These are phyloP conservation scores for Drosophila ironensis DNA, from an alignment of 1,140 invertebrate genomes.

Conservation along the genomic window DNA sequence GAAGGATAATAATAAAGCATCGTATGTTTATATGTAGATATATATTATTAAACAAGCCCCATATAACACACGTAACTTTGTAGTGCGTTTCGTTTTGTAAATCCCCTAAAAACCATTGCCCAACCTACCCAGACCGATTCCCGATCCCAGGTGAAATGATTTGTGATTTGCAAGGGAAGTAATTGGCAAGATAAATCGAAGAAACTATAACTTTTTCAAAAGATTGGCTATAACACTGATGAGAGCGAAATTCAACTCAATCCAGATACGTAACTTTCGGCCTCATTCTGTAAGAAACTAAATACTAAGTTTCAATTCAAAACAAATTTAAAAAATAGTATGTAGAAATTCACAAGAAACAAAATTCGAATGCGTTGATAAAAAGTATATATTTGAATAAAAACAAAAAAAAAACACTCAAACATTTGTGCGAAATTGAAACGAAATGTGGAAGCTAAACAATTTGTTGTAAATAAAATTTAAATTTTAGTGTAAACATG, in stretches of 20 bases:
- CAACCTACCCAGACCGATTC: not conserved
- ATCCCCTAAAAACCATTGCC: constrained; percentile 13
- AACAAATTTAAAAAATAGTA: constrained; percentile 10
- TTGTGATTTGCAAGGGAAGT: constrained; percentile 35
- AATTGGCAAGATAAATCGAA: constrained; percentile 45
- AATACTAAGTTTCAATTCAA: constrained; percentile 53
- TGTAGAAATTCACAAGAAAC: constrained; percentile 54
- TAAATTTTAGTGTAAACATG: constrained; percentile 76
- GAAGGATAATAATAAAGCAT: constrained; percentile 45
- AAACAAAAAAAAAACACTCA: constrained; percentile 36
- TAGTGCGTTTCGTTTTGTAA: constrained; percentile 76
- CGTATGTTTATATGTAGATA: constrained; percentile 78
- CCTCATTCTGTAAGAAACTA: constrained; percentile 81
- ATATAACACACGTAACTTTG: constrained; percentile 65
- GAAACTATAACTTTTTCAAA: constrained; percentile 4
- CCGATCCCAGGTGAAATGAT: constrained; percentile 27
- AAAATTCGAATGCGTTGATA: constrained; percentile 46
- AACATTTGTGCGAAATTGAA: constrained; percentile 56
- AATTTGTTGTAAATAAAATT: constrained; percentile 81
- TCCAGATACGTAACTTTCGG: constrained; percentile 82
- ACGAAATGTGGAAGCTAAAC: constrained; percentile 64
- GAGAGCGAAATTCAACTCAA: constrained; percentile 56
- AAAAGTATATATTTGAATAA: constrained; percentile 37
- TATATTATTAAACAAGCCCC: constrained; percentile 62
- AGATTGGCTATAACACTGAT: constrained; percentile 28